Conservation (phyloP, 1,140 invertebrate genomes). For the Aphaenogaster rudis region DNA sequence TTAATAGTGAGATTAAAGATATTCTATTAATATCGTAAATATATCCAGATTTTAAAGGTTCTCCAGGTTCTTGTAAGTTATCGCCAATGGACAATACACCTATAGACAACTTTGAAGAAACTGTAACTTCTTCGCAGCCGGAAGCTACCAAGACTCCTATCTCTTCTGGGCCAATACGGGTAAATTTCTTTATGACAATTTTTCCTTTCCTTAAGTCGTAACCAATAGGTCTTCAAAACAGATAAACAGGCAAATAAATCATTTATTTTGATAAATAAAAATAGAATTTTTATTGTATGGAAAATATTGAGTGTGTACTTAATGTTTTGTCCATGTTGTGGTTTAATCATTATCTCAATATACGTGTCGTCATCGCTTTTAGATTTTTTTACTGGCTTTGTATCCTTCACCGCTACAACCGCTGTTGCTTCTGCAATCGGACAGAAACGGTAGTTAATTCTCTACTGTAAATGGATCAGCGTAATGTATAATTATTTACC, state of each 20-base stretch:
- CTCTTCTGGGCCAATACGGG: conserved; percentile 90
- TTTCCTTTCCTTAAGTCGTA: conserved; percentile 91
- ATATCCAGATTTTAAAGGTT: conserved; percentile 88
- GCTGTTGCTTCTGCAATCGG: conserved; percentile 81
- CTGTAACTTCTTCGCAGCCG: conserved; percentile 88
- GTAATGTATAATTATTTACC: conserved; percentile 83
- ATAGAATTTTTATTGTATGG: conserved; percentile 4
- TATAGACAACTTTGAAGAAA: conserved; percentile 88
- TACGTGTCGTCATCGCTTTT: conserved; percentile 89
- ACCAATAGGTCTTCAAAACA: conserved; percentile 90
- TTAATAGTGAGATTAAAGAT: conserved; percentile 91
- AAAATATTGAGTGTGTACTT: conserved; percentile 86
- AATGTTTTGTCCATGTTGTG: conserved; percentile 93
- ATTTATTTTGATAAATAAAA: not conserved
- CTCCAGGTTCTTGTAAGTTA: conserved; percentile 91
- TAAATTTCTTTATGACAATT: conserved; percentile 87
- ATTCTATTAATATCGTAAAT: conserved; percentile 96
- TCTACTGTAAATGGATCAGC: not conserved
- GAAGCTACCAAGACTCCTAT: conserved; percentile 93
- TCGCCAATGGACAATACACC: conserved; percentile 97
- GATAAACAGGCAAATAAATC: conserved; percentile 45
- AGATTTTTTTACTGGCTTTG: conserved; percentile 80
- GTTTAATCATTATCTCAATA: conserved; percentile 90
- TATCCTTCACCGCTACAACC: conserved; percentile 95
- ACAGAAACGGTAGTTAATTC: not conserved